Base-by-base conservation (phyloP, 2,113 vertebrate species). In the Glaucomys volans region DNA sequence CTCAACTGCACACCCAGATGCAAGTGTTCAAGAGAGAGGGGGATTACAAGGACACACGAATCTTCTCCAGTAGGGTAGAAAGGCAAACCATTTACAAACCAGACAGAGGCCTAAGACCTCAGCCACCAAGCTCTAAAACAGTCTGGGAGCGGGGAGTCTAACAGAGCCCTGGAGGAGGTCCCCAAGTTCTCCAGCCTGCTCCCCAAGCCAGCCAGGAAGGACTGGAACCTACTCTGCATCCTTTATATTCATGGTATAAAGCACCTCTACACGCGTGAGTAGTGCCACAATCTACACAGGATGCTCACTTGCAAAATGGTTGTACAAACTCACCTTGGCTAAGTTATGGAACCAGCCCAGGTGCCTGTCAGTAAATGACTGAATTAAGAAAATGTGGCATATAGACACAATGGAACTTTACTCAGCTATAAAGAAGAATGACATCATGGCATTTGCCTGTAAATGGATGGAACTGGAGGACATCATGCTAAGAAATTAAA, bases 81-180 rank as follows among this genome's bases (percentile, higher is more conserved):
- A 24, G 44, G 52, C 64, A 87, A 28, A 30, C 8, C 4, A 0
- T 12, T 52, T 17, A 8, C 77, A 32, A 40, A 44, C 4, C 87
- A n/a, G 50, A 40, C 5, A 32, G 54, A 52, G 66, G 1, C 17
- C 86, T 24, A 4, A 4, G 32, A 42, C 40, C n/a, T 59, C 37
- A 28, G 80, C 62, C 44, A 4, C 7, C 10, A 16, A 44, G 77
- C 13, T 18, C 54, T 12, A 7, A 30, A n/a, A 69, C 37, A 72
- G 7, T 28, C 0, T 5, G 26, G 37, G 71, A 1, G 1, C 24
- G 37, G 2, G 32, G 1, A 40, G 8, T 12, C 40, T 16, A 32
- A 44, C 11, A 76, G 69, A 37, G 24, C 47, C 16, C 28, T 50
- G 66, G 66, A 30, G 54, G 5, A 35, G 26, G 64, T 18, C 50